Evolutionary conservation across 2,888 invertebrate genomes (phyloP).

Genomic region (Stomorhina lunata): DNA sequence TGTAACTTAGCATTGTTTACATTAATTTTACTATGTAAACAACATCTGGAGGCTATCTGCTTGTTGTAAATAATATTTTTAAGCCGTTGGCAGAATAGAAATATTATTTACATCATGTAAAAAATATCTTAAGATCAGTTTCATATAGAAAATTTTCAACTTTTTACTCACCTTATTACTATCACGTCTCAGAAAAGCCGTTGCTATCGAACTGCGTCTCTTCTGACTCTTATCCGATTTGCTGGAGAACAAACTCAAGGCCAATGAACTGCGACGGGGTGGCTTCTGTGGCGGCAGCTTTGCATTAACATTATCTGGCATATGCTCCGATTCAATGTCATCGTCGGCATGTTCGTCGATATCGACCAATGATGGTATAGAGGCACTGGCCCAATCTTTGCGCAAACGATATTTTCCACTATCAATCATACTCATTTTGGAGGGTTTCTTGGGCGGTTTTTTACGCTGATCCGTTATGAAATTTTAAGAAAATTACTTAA

Average conservation of each 20-base stretch:
- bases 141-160: background rate
- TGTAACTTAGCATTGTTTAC: no score
- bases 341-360: constrained; percentile 76
- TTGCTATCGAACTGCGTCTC: constrained; percentile 80
- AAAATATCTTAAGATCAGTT: no score
- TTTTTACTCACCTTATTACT: constrained; percentile 75
- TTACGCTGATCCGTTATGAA: constrained; percentile 7
- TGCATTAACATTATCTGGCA: constrained; percentile 65
- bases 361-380: constrained; percentile 79
- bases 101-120: no score
- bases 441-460: background rate
- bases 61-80: no score
- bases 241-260: constrained; percentile 76
- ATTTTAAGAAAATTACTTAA: background rate
- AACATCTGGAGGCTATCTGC: no score
- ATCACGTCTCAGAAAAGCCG: constrained; percentile 78
- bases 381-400: constrained; percentile 79
- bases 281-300: constrained; percentile 74
- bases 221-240: constrained; percentile 76
- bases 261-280: constrained; percentile 78
- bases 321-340: constrained; percentile 67
- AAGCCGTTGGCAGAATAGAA: no score
- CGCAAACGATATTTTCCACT: constrained; percentile 79
- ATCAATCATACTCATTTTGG: constrained; percentile 77
- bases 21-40: no score